phyloP scores from a whole-genome alignment of 2,888 invertebrate species.

The Diabrotica balteata region DNA sequence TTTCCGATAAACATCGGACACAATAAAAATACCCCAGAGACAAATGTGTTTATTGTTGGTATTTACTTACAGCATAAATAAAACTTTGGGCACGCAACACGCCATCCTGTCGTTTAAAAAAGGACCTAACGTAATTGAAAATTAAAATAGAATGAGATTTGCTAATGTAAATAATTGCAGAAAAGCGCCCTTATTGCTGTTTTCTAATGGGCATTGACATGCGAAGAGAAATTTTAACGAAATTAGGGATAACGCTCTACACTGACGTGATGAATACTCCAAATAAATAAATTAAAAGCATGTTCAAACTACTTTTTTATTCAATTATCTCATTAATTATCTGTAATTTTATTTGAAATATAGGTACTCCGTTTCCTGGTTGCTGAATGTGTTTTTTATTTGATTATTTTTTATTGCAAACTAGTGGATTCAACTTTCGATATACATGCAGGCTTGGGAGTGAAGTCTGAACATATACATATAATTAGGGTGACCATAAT shows the following conservation, averaged over 20 bases:
- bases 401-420: too few species aligned
- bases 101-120: slow-evolving; percentile 27
- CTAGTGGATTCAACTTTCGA: too few species aligned
- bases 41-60: slow-evolving; percentile 31
- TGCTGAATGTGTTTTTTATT: too few species aligned
- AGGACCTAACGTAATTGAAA: slow-evolving; percentile 27
- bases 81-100: slow-evolving; percentile 27
- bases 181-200: slow-evolving; percentile 6
- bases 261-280: too few species aligned
- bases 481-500: too few species aligned
- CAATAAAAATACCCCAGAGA: slow-evolving; percentile 30
- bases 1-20: slow-evolving; percentile 18
- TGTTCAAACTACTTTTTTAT: too few species aligned
- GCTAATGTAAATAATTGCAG: slow-evolving; percentile 14
- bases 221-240: slow-evolving; percentile 15
- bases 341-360: too few species aligned
- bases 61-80: slow-evolving; percentile 29
- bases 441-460: too few species aligned
- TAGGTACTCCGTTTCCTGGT: too few species aligned
- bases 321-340: too few species aligned
- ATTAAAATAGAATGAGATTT: slow-evolving; percentile 22
- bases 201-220: slow-evolving; percentile 17
- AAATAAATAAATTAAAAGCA: too few species aligned
- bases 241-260: background rate
- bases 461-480: too few species aligned